Evolutionary conservation across 2,888 invertebrate species (phyloP).

Genomic region (Lycia hirtaria): DNA sequence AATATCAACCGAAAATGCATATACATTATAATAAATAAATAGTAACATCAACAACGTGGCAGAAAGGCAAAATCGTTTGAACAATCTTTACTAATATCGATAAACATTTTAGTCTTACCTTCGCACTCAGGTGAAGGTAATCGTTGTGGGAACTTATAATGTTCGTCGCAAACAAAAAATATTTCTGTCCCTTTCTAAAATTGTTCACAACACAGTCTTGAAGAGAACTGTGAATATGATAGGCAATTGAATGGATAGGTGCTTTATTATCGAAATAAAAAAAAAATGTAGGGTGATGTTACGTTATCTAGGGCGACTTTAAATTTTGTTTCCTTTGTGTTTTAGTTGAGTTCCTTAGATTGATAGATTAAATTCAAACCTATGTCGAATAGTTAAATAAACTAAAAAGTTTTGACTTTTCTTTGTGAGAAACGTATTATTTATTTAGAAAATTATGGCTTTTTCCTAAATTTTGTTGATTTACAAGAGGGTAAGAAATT

Average conservation of each 20-base stretch:
- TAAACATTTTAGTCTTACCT: conserved; percentile 42
- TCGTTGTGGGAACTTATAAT: conserved; percentile 82
- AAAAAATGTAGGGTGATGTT: conserved; percentile 1
- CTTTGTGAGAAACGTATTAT: too few species aligned
- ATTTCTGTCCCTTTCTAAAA: conserved; percentile 66
- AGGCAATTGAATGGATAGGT: conserved; percentile 48
- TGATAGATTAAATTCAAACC: too few species aligned
- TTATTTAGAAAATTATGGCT: too few species aligned
- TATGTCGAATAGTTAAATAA: too few species aligned
- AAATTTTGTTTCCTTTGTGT: not conserved
- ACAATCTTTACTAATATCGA: conserved; percentile 43
- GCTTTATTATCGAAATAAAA: conserved; percentile 13
- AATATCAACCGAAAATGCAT: too few species aligned
- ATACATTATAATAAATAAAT: too few species aligned
- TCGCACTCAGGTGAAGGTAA: conserved; percentile 78
- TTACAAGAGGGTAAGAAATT: too few species aligned
- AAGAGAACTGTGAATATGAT: conserved; percentile 54
- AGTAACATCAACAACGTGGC: too few species aligned
- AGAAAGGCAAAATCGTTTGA: conserved; percentile 1
- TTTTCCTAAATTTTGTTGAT: too few species aligned
- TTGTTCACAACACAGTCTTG: conserved; percentile 66
- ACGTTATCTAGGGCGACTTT: conserved; percentile 11
- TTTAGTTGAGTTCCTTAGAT: not conserved
- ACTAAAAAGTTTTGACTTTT: too few species aligned
- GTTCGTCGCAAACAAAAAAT: conserved; percentile 64